Conservation (phyloP, 2,113 vertebrate species). For the Pelmatolapia mariae region DNA sequence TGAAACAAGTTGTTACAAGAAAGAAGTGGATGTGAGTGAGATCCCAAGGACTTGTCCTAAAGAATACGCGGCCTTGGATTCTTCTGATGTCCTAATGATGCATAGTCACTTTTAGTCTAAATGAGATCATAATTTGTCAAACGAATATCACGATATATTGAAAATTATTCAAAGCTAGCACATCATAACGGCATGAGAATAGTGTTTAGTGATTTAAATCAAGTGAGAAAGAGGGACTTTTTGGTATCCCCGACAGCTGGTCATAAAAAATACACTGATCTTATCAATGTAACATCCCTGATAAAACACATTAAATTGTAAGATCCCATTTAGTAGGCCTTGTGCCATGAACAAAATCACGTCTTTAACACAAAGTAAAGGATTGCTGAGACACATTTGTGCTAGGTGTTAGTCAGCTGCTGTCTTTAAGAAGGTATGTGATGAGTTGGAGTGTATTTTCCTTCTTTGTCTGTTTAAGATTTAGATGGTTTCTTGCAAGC, state of each 20-base stretch:
- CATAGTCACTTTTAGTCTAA: background rate
- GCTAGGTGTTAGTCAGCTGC: background rate
- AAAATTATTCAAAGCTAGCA: background rate
- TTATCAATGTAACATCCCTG: background rate
- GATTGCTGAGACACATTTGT: background rate
- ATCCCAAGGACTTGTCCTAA: background rate
- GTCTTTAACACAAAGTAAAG: background rate
- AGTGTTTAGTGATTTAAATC: background rate
- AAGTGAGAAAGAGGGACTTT: background rate
- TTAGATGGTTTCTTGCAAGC: background rate
- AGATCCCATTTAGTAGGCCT: background rate
- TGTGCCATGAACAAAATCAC: background rate
- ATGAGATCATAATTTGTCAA: background rate
- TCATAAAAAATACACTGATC: background rate
- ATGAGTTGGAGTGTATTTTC: background rate
- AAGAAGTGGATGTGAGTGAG: background rate
- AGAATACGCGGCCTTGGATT: fast-evolving
- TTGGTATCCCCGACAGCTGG: background rate
- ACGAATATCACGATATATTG: fast-evolving
- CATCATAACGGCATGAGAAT: background rate
- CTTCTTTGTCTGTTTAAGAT: background rate
- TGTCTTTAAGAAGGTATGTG: background rate
- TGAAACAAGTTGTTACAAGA: background rate
- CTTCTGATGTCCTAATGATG: background rate
- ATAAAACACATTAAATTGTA: background rate